These are phyloP conservation scores for Micronycteris hirsuta DNA, from an alignment of 2,113 vertebrate genomes.

Conservation along the genomic window DNA sequence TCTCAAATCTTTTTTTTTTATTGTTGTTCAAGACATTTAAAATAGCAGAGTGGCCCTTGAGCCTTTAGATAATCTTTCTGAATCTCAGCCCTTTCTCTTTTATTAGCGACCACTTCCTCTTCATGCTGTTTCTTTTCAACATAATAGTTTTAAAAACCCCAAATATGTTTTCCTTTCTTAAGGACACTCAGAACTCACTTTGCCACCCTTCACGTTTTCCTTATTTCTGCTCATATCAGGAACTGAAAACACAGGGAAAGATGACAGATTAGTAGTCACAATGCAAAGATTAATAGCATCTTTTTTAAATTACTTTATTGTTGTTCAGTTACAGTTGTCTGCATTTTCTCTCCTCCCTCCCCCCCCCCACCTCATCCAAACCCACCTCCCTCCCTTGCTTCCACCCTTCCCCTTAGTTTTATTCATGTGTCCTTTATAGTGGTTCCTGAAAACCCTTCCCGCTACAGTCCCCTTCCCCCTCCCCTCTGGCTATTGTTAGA, in stretches of 20 bases:
- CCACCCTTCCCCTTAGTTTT: no score
- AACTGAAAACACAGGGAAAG: not conserved
- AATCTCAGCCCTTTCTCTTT: not conserved
- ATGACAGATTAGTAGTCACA: not conserved
- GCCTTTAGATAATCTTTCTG: not conserved
- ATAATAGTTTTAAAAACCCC: not conserved
- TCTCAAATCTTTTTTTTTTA: conserved; percentile 57
- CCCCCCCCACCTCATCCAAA: no score
- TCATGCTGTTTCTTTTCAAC: not conserved
- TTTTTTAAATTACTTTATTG: not conserved
- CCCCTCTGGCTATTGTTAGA: no score
- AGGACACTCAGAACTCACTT: not conserved
- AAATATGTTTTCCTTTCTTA: not conserved
- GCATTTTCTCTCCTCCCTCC: no score
- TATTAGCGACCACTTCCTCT: conserved; percentile 1
- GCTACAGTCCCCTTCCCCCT: no score
- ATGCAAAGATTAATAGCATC: not conserved
- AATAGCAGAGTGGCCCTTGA: conserved; percentile 26
- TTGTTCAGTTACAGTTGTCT: no score
- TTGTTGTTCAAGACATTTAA: conserved; percentile 54
- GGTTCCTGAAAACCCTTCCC: no score
- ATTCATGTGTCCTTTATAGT: no score
- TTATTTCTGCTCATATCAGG: not conserved
- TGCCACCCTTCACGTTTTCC: not conserved
- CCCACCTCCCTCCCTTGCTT: no score